Conservation (phyloP, 2,888 invertebrate species). For the Nomada lathburiana region DNA sequence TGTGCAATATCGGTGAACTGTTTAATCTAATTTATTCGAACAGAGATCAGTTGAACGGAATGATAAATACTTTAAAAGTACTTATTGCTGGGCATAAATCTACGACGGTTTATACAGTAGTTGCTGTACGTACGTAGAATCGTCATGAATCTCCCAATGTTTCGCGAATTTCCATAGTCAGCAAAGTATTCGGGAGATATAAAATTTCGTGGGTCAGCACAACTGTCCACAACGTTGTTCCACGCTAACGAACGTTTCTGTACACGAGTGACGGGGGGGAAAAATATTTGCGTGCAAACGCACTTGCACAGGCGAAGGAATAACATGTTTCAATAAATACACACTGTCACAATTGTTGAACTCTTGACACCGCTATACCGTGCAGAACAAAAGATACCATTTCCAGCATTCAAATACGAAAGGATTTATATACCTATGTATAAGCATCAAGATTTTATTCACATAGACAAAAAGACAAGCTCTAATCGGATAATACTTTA, state of each 20-base stretch:
- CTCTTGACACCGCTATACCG: background rate
- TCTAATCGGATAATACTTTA: too few relatives aligned
- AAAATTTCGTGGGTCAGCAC: constrained; percentile 28
- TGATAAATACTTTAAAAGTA: background rate
- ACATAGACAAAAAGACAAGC: background rate
- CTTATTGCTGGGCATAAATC: background rate
- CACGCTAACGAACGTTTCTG: constrained; percentile 45
- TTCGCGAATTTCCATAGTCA: constrained; percentile 11
- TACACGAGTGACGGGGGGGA: constrained; percentile 19
- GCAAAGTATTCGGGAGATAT: background rate
- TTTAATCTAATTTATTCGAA: background rate
- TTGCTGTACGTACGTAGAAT: background rate
- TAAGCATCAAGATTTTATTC: background rate
- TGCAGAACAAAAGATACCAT: background rate
- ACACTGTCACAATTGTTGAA: background rate
- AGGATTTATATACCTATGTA: background rate
- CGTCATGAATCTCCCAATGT: background rate
- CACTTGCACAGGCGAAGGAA: constrained; percentile 17
- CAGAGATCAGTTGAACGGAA: background rate
- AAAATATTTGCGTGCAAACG: constrained; percentile 38
- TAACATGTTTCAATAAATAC: constrained; percentile 29
- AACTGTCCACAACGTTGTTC: constrained; percentile 26
- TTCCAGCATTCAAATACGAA: background rate
- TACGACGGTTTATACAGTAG: background rate
- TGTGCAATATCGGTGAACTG: too few relatives aligned